phyloP scores from a whole-genome alignment of 53 echinoderm and acorn worm species.

The Paelopatides confundens region DNA sequence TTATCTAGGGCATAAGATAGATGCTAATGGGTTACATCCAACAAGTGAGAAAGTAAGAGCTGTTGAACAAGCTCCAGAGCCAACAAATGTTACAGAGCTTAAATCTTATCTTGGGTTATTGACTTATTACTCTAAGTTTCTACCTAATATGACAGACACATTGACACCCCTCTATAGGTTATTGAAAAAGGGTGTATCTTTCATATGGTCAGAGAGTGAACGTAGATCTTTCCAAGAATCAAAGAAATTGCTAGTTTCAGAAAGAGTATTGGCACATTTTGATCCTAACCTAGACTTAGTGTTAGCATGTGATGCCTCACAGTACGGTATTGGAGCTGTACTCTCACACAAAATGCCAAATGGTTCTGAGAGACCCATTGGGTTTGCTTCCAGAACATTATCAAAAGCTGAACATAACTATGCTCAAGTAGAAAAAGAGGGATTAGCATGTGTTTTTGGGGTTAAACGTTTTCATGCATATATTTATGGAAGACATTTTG shows the following conservation, averaged over 20 bases:
- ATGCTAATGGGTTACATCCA: slow-evolving; percentile 50
- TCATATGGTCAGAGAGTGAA: slow-evolving; percentile 2
- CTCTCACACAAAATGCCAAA: slow-evolving; percentile 49
- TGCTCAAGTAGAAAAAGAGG: background rate
- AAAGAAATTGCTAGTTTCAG: slow-evolving; percentile 23
- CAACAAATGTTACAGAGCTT: background rate
- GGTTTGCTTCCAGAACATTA: background rate
- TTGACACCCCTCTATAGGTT: slow-evolving; percentile 43
- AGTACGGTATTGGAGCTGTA: slow-evolving; percentile 56
- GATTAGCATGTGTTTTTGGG: background rate
- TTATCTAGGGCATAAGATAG: slow-evolving; percentile 43
- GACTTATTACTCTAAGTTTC: slow-evolving; percentile 44
- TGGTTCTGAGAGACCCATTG: slow-evolving; percentile 15
- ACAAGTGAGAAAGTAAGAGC: slow-evolving; percentile 33
- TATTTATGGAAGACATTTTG: background rate
- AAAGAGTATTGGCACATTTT: slow-evolving; percentile 45
- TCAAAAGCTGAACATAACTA: background rate
- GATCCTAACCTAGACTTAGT: slow-evolving; percentile 46
- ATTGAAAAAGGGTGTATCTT: slow-evolving; percentile 9
- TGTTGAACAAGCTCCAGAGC: slow-evolving; percentile 27
- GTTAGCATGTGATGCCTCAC: slow-evolving; percentile 58
- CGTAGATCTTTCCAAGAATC: slow-evolving; percentile 38
- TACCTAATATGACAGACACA: slow-evolving; percentile 45
- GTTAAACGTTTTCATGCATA: background rate
- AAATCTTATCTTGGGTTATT: slow-evolving; percentile 27